These are phyloP conservation scores for Sinocyclocheilus grahami DNA, from an alignment of 2,113 vertebrate genomes.

Conservation along the genomic window DNA sequence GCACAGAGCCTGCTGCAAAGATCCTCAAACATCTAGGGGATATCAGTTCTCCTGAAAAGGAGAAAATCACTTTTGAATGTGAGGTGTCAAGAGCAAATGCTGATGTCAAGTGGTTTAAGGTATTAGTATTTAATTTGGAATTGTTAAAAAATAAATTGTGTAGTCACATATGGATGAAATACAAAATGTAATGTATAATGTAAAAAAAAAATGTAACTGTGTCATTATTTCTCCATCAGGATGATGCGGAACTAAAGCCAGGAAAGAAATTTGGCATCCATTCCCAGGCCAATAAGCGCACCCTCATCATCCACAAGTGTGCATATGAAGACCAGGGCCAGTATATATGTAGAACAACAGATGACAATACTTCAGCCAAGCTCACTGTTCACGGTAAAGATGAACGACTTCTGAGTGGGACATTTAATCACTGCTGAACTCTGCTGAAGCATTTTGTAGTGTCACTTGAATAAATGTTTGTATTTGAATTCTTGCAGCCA, in stretches of 20 bases:
- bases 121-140: conserved; percentile 74
- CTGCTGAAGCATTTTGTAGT: background rate
- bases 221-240: conserved; percentile 67
- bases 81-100: conserved; percentile 87
- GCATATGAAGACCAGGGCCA: conserved; percentile 84
- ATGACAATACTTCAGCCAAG: conserved; percentile 85
- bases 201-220: background rate
- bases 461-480: background rate
- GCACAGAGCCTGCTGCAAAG: conserved; percentile 83
- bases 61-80: conserved; percentile 85
- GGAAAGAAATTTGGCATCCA: conserved; percentile 80
- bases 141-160: background rate
- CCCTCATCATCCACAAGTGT: conserved; percentile 87
- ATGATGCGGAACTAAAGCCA: conserved; percentile 80
- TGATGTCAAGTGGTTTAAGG: conserved; percentile 94
- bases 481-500: conserved; percentile 71
- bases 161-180: background rate
- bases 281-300: conserved; percentile 82
- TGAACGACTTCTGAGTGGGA: background rate
- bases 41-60: conserved; percentile 80
- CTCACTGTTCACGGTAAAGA: conserved; percentile 84
- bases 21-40: conserved; percentile 84
- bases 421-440: background rate
- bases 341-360: conserved; percentile 82
- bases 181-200: too few relatives aligned